phyloP scores from a whole-genome alignment of 2,888 invertebrate genomes.

The Napeogenes sylphis region DNA sequence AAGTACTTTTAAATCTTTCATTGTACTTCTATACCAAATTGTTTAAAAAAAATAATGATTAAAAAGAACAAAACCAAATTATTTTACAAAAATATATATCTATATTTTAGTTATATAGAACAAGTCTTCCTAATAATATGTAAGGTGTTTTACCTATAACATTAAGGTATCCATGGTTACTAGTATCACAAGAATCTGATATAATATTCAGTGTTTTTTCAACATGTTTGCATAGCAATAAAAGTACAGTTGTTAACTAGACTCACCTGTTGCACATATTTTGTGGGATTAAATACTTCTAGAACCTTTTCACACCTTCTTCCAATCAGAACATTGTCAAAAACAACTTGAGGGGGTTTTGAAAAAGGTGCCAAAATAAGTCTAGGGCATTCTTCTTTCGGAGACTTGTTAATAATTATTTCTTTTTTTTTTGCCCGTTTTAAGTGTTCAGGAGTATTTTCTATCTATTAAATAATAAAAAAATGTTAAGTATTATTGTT shows the following conservation, averaged over 20 bases:
- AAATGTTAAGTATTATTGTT: not conserved
- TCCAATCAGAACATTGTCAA: constrained; percentile 81
- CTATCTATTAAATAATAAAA: constrained; percentile 51
- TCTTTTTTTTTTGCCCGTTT: constrained; percentile 53
- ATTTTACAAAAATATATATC: no score
- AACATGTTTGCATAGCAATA: no score
- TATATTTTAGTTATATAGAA: no score
- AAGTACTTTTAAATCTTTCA: no score
- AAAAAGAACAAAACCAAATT: no score
- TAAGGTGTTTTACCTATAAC: constrained; percentile 1
- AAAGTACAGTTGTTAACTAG: not conserved
- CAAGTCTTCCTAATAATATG: no score
- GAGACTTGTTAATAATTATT: constrained; percentile 45
- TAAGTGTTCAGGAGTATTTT: constrained; percentile 71
- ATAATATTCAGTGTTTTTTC: no score
- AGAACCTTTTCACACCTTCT: constrained; percentile 73
- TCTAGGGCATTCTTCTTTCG: constrained; percentile 68
- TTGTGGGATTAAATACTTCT: constrained; percentile 78
- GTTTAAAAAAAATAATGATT: no score
- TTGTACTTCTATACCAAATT: no score
- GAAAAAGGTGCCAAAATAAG: constrained; percentile 82
- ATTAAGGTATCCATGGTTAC: not conserved
- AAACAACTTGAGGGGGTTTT: constrained; percentile 81
- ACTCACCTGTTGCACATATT: constrained; percentile 61
- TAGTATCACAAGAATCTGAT: not conserved